Percentiles rank a stretch among this genome's conserved stretches.
These are phyloP conservation scores for Archips crataeganus DNA, from an alignment of 2,888 invertebrate genomes.

Conservation along the genomic window DNA sequence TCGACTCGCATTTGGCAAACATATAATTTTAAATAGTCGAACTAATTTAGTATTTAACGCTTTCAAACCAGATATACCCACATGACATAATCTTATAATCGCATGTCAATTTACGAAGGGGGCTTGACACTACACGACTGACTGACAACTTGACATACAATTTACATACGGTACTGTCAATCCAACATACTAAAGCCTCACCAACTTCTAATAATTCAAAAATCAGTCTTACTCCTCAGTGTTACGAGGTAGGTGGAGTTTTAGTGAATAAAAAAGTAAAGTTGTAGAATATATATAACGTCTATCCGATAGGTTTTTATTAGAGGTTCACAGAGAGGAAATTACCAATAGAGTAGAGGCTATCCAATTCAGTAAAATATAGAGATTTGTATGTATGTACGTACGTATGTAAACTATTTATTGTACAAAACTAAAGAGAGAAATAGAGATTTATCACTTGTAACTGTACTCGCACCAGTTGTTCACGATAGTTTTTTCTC, in stretches of 20 bases:
- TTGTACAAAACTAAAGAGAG: too few species aligned
- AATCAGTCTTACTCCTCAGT: not conserved
- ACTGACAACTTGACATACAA: constrained; percentile 35
- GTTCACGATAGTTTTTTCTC: too few species aligned
- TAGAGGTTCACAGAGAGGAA: not conserved
- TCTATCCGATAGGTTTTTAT: constrained; percentile 28
- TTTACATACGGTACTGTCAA: constrained; percentile 33
- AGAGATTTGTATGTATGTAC: too few species aligned
- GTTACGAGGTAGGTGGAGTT: not conserved
- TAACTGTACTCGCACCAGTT: too few species aligned
- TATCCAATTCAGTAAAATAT: too few species aligned
- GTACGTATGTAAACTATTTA: too few species aligned
- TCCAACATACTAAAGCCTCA: not conserved
- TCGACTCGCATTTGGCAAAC: too few species aligned
- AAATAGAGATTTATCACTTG: too few species aligned
- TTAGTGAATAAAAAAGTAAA: not conserved
- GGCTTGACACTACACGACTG: constrained; percentile 29
- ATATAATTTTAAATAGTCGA: not conserved
- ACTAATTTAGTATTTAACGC: constrained; percentile 3
- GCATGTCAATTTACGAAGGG: constrained; percentile 30
- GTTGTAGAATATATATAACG: constrained; percentile 29
- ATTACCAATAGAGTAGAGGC: too few species aligned
- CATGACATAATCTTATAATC: constrained; percentile 38
- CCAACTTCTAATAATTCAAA: not conserved
- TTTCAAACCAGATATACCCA: constrained; percentile 15